These are phyloP conservation scores for Ochlodes sylvanus DNA, from an alignment of 2,888 invertebrate species.

Conservation along the genomic window DNA sequence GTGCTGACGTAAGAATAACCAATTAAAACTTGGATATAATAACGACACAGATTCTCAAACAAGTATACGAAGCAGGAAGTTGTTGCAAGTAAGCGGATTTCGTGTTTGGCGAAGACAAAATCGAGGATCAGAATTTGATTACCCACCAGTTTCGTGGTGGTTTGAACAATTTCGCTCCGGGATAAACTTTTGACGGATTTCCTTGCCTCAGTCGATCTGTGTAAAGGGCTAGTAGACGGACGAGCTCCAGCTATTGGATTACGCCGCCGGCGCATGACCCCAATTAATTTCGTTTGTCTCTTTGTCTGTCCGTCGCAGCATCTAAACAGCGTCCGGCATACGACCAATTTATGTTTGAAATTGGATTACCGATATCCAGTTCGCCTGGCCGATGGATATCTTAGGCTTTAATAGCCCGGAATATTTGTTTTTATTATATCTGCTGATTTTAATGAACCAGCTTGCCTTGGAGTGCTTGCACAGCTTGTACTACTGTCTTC, in stretches of 20 bases:
- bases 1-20: too few relatives aligned
- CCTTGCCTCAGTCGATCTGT: slow-evolving; percentile 49
- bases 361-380: slow-evolving; percentile 73
- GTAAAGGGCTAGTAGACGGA: slow-evolving; percentile 63
- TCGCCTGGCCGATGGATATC: slow-evolving; percentile 16
- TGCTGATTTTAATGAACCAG: slow-evolving; percentile 45
- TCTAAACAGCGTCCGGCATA: slow-evolving; percentile 69
- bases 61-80: slow-evolving; percentile 3
- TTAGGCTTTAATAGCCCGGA: slow-evolving; percentile 20
- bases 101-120: slow-evolving; percentile 13
- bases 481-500: slow-evolving; percentile 45
- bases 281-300: slow-evolving; percentile 83
- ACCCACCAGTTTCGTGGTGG: slow-evolving; percentile 32
- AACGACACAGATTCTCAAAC: not conserved
- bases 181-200: slow-evolving; percentile 36
- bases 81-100: slow-evolving; percentile 13
- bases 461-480: slow-evolving; percentile 43
- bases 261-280: slow-evolving; percentile 71
- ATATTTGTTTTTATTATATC: slow-evolving; percentile 39
- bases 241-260: slow-evolving; percentile 66
- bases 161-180: slow-evolving; percentile 32
- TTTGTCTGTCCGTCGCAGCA: slow-evolving; percentile 63
- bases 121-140: slow-evolving; percentile 31
- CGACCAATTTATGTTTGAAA: slow-evolving; percentile 67
- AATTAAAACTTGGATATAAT: not conserved